A percentile compares a stretch with the other conserved stretches of the same genome.
These are phyloP conservation scores for Coregonus suidteri DNA, from an alignment of 2,797 vertebrate species.

Conservation along the genomic window DNA sequence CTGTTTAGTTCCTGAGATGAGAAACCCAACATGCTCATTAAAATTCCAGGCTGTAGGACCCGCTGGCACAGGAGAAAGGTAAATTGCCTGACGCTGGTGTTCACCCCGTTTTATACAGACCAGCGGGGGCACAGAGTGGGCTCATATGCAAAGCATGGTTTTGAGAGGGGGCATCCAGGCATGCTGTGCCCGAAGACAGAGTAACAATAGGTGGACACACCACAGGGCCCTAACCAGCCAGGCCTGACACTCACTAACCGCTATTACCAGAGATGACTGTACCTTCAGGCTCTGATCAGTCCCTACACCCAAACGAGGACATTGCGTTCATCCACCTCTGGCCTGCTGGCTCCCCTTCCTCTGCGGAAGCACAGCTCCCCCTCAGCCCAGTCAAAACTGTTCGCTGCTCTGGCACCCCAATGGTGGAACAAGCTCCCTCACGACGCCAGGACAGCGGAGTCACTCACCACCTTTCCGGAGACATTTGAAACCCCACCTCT, in stretches of 20 bases:
- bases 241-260: slow-evolving; percentile 8
- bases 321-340: too few relatives aligned
- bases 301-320: too few relatives aligned
- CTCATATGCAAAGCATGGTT: slow-evolving; percentile 50
- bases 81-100: too few relatives aligned
- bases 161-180: slow-evolving; percentile 56
- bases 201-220: slow-evolving; percentile 50
- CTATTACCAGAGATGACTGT: not conserved
- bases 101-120: slow-evolving; percentile 3
- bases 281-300: too few relatives aligned
- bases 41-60: slow-evolving; percentile 66
- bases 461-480: too few relatives aligned
- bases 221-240: slow-evolving; percentile 10
- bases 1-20: slow-evolving; percentile 39
- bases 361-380: too few relatives aligned
- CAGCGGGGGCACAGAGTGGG: slow-evolving; percentile 31
- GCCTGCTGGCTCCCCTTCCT: too few relatives aligned
- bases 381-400: too few relatives aligned
- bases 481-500: too few relatives aligned
- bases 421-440: too few relatives aligned
- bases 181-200: slow-evolving; percentile 41
- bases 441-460: too few relatives aligned
- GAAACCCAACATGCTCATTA: slow-evolving; percentile 68
- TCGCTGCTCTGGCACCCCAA: too few relatives aligned
- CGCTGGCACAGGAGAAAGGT: slow-evolving; percentile 47